A percentile compares a stretch with the other conserved stretches of the same genome.
phyloP scores from a whole-genome alignment of 2,888 invertebrate genomes.

The Venusia cambrica region DNA sequence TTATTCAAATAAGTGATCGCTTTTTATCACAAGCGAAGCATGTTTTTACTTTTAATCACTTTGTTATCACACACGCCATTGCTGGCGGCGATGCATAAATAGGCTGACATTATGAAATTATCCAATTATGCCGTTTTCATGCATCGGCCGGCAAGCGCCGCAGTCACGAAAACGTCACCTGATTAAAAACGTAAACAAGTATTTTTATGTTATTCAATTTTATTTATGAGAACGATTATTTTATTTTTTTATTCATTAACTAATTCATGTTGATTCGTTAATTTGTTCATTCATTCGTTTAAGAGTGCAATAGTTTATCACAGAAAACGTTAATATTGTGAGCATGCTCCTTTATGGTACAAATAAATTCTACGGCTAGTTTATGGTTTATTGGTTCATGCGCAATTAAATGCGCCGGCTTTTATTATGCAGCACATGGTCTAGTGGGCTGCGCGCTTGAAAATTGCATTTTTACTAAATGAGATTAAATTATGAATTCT shows the following conservation, averaged over 20 bases:
- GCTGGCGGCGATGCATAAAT: slow-evolving; percentile 13
- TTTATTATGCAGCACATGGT: slow-evolving; percentile 22
- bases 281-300: too few relatives aligned
- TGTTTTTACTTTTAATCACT: slow-evolving; percentile 21
- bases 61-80: slow-evolving; percentile 22
- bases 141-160: slow-evolving; percentile 46
- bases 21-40: slow-evolving; percentile 11
- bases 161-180: slow-evolving; percentile 61
- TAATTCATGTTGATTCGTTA: too few relatives aligned
- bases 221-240: too few relatives aligned
- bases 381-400: slow-evolving; percentile 26
- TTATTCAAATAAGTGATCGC: slow-evolving; percentile 8
- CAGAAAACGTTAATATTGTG: slow-evolving; percentile 25
- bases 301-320: slow-evolving; percentile 42
- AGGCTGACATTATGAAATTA: slow-evolving; percentile 31
- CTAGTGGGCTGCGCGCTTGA: slow-evolving; percentile 3
- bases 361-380: slow-evolving; percentile 24
- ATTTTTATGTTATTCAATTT: too few relatives aligned
- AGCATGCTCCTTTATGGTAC: too few relatives aligned
- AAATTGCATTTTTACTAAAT: slow-evolving; percentile 2
- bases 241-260: too few relatives aligned
- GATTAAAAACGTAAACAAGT: slow-evolving; percentile 53
- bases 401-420: slow-evolving; percentile 11
- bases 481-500: slow-evolving; percentile 3
- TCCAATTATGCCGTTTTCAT: slow-evolving; percentile 36